phyloP scores from a whole-genome alignment of 1,140 invertebrate genomes.

The Aphidius ervi region DNA sequence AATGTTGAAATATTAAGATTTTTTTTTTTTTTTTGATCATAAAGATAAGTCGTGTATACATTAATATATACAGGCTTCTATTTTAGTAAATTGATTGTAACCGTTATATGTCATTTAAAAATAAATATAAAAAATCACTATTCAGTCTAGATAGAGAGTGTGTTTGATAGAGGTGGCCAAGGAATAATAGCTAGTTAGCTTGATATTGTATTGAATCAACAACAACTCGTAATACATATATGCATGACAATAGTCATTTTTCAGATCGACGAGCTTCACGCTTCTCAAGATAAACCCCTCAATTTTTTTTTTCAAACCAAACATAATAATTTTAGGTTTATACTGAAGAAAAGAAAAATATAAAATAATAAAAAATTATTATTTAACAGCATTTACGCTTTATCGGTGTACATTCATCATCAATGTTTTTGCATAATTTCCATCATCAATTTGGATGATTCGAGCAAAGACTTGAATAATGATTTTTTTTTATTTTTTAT shows the following conservation, averaged over 20 bases:
- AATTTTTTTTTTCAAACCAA: too few species aligned
- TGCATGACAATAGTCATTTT: constrained; percentile 42
- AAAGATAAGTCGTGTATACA: too few species aligned
- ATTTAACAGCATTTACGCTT: too few species aligned
- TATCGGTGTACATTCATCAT: neutral
- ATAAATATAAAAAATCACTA: neutral
- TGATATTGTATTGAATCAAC: constrained; percentile 41
- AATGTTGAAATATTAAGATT: constrained; percentile 1
- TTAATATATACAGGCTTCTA: too few species aligned
- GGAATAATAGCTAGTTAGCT: constrained; percentile 46
- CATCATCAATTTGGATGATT: too few species aligned
- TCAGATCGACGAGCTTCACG: constrained; percentile 15
- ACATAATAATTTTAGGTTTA: too few species aligned
- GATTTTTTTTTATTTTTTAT: neutral
- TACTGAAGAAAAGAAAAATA: too few species aligned
- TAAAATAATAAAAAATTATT: too few species aligned
- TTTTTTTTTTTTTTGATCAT: neutral
- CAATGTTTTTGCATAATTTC: constrained; percentile 5
- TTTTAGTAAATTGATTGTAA: too few species aligned
- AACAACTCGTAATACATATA: constrained; percentile 32
- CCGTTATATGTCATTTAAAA: neutral
- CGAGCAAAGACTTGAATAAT: too few species aligned
- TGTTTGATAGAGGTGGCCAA: neutral
- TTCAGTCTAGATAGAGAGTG: neutral
- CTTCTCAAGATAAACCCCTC: too few species aligned